Conservation (phyloP, 2,113 vertebrate genomes). For the Nesoenas mayeri region DNA sequence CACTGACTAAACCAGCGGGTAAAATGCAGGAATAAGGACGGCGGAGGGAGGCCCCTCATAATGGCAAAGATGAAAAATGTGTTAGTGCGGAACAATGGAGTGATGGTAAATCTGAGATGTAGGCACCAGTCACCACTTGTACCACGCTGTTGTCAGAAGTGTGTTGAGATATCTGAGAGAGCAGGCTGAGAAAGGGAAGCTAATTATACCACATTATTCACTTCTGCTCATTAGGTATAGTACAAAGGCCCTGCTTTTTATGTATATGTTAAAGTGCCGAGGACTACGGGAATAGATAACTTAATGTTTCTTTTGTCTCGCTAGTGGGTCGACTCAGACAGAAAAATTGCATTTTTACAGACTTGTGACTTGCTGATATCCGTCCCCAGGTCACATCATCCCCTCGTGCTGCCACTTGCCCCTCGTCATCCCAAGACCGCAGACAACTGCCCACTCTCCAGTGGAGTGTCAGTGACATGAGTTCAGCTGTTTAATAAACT, state of each 20-base stretch:
- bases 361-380: background rate
- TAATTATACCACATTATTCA: constrained; percentile 69
- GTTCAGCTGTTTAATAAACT: constrained; percentile 1
- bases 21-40: background rate
- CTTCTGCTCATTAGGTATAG: constrained; percentile 62
- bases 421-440: accelerated
- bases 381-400: too few relatives aligned
- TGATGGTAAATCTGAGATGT: constrained; percentile 51
- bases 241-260: constrained; percentile 59
- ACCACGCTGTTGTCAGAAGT: constrained; percentile 57
- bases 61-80: constrained; percentile 39
- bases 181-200: constrained; percentile 57
- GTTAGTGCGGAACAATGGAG: constrained; percentile 24
- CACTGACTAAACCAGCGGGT: background rate
- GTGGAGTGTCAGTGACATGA: background rate
- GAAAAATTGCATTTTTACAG: background rate
- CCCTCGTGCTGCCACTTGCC: background rate
- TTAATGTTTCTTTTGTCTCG: constrained; percentile 51
- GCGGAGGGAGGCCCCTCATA: background rate
- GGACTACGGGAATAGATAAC: constrained; percentile 45
- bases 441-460: background rate
- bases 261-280: constrained; percentile 44
- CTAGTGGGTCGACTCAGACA: constrained; percentile 14
- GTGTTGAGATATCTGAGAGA: constrained; percentile 52
- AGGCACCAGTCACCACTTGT: constrained; percentile 58